Conservation (phyloP, 2,888 invertebrate species). For the Rotaria sp. region DNA sequence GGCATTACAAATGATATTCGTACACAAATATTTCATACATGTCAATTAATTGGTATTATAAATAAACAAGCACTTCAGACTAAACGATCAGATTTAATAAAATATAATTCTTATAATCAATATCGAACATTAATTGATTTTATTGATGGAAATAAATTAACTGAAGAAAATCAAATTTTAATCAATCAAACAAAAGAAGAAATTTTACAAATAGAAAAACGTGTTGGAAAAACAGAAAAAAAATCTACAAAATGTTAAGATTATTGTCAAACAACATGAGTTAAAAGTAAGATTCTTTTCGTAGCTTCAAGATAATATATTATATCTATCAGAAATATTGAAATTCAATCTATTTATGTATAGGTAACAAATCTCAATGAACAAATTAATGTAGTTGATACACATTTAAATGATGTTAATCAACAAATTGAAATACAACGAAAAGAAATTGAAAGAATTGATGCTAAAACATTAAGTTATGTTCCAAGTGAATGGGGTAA, state of each 20-base stretch:
- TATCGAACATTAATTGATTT: background rate
- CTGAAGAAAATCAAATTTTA: background rate
- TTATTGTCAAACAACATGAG: background rate
- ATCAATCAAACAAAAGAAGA: background rate
- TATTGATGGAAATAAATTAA: background rate
- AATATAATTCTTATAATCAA: background rate
- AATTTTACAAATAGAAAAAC: background rate
- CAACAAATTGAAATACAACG: background rate
- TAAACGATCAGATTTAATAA: background rate
- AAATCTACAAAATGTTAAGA: background rate
- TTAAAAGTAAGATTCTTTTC: background rate
- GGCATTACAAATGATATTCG: no score
- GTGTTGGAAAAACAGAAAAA: background rate
- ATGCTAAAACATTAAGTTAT: slow-evolving; percentile 48
- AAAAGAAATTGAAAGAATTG: background rate
- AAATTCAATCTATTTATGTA: background rate
- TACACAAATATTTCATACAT: background rate
- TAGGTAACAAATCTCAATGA: background rate
- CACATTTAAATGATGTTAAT: background rate
- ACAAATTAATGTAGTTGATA: background rate
- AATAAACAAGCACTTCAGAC: background rate
- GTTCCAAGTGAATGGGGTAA: slow-evolving; percentile 50
- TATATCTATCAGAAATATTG: no score
- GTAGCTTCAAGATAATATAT: no score
- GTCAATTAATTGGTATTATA: background rate